Base-by-base conservation (phyloP, 2,797 vertebrate genomes). In the Chaenodraco wilsoni region DNA sequence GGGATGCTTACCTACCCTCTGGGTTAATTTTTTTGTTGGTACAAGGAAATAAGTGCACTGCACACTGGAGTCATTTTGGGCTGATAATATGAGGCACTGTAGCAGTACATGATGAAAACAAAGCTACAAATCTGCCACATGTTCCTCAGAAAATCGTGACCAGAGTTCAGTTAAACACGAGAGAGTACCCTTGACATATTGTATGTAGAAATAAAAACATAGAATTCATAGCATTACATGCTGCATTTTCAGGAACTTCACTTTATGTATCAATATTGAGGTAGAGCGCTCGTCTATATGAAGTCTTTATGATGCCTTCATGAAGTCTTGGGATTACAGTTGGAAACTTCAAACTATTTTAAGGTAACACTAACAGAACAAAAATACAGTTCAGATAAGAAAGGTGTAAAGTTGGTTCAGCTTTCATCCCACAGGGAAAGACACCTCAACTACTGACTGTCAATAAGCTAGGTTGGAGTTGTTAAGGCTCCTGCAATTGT, bases 371-470 rank as follows among this genome's bases (percentile, higher is more conserved):
- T 49, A 27, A 74, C 62, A 37, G 55, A 45, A 54, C 63, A 59
- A 33, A 66, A 71, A 65, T 17, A 49, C 41, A 74, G 2, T 68
- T 77, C 55, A 69, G 49, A 69, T 31, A 51, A 69, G 54, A 71
- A 63, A 64, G 67, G 57, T 46, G 27, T 61, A 46, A 74, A 85
- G 75, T 71, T 85, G 60, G 65, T 64, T 54, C 45, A 69, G 62
- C 59, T 85, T 85, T 76, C 51, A 79, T 85, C 76, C 76, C 70
- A 73, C 48, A 23, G 81, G 69, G 60, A 15, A 51, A 43, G 9
- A 43, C 19, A 4, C 50, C 68, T 75, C 58, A 54, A 60, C 74
- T 48, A 40, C 46, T 51, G 72, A 73, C 74, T 81, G 76, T 77
- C 82, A 87, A 80, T 63, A 83, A 65, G 69, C 74, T 67, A 5